Evolutionary conservation across 2,797 vertebrate species (phyloP).

Genomic region (Psittacula derbiana): DNA sequence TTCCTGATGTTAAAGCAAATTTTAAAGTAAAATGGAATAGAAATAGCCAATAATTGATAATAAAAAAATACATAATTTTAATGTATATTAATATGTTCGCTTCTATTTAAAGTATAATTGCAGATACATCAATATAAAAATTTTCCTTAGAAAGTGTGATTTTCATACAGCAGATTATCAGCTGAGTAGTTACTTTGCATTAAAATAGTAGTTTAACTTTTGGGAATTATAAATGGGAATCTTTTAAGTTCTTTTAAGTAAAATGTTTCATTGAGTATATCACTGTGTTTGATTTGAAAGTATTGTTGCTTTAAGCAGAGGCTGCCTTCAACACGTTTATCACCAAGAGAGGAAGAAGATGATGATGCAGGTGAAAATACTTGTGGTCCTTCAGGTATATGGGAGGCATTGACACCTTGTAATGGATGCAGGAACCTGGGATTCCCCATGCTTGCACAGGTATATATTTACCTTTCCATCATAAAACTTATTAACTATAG

Average conservation of each 20-base stretch:
- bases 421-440: conserved; percentile 93
- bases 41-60: neutral
- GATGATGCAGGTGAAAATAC: conserved; percentile 84
- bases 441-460: conserved; percentile 89
- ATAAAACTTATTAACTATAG: neutral
- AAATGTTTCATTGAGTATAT: neutral
- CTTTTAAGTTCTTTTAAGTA: neutral
- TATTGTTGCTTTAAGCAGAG: conserved; percentile 72
- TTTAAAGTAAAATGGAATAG: neutral
- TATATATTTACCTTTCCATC: conserved; percentile 53
- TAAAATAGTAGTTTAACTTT: neutral
- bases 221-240: neutral
- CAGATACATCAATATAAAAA: neutral
- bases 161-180: neutral
- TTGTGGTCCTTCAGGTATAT: conserved; percentile 91
- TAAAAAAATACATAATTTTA: neutral
- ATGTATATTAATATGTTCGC: neutral
- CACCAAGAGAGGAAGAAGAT: conserved; percentile 82
- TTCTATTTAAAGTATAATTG: neutral
- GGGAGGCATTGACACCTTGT: conserved; percentile 94
- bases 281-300: neutral
- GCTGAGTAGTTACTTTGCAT: neutral
- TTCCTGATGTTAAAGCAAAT: neutral
- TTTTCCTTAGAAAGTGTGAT: neutral
- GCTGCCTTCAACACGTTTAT: conserved; percentile 80